Evolutionary conservation across 2,113 vertebrate species (phyloP).

Genomic region (Malurus cyaneus): DNA sequence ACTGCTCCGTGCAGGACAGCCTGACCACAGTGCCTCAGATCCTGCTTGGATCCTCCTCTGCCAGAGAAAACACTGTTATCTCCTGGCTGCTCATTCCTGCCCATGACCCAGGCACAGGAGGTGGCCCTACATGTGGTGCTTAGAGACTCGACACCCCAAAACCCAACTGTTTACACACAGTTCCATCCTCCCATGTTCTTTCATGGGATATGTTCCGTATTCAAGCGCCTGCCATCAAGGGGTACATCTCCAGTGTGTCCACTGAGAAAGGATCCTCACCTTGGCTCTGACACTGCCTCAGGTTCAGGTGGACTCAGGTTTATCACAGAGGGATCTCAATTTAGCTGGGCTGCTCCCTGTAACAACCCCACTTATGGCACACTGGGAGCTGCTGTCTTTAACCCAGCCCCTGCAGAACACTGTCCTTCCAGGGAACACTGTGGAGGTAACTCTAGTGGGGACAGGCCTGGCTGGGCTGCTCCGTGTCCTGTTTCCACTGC

Average conservation of each 20-base stretch:
- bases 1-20: not conserved
- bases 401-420: not conserved
- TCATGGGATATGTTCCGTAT: not conserved
- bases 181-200: not conserved
- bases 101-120: rapidly evolving
- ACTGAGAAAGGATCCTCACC: not conserved
- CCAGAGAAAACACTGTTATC: not conserved
- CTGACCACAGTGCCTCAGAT: rapidly evolving
- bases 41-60: not conserved
- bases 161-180: not conserved
- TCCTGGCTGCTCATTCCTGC: not conserved
- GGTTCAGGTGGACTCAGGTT: not conserved
- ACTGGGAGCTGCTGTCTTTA: not conserved
- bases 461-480: not conserved
- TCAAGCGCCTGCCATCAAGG: not conserved
- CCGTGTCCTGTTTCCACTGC: not conserved
- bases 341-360: not conserved
- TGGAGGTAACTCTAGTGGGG: not conserved
- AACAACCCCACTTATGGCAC: rapidly evolving
- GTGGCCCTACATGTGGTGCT: not conserved
- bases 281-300: not conserved
- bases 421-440: not conserved
- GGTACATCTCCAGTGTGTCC: not conserved
- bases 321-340: not conserved
- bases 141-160: not conserved